These are phyloP conservation scores for Poecilia wingei DNA, from an alignment of 2,797 vertebrate species.

Conservation along the genomic window DNA sequence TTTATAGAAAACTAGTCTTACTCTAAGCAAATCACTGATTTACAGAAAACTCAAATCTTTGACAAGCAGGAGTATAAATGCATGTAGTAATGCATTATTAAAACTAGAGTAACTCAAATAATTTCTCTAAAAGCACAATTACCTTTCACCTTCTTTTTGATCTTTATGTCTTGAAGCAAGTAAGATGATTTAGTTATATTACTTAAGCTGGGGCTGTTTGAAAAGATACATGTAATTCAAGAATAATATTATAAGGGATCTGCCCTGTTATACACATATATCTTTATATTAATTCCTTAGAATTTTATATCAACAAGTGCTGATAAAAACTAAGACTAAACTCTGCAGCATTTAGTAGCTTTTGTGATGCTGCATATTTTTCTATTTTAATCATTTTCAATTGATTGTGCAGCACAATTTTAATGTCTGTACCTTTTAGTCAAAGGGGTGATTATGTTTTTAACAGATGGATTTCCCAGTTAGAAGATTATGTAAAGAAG, in stretches of 20 bases:
- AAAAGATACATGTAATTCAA: slow-evolving; percentile 7
- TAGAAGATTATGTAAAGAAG: slow-evolving; percentile 41
- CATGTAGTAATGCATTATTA: slow-evolving; percentile 48
- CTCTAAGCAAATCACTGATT: slow-evolving; percentile 18
- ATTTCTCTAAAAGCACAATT: slow-evolving; percentile 13
- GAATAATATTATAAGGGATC: slow-evolving; percentile 18
- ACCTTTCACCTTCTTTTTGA: slow-evolving; percentile 24
- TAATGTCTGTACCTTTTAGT: slow-evolving; percentile 44
- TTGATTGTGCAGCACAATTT: slow-evolving; percentile 32
- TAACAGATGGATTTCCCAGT: slow-evolving; percentile 38
- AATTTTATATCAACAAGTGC: neutral
- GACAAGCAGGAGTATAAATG: slow-evolving; percentile 28
- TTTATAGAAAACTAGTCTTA: neutral
- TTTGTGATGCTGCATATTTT: slow-evolving; percentile 31
- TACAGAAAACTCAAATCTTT: slow-evolving; percentile 21
- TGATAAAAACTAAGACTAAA: slow-evolving; percentile 14
- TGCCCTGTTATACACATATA: slow-evolving; percentile 2
- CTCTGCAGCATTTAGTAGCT: slow-evolving; percentile 29
- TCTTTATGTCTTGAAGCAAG: slow-evolving; percentile 22
- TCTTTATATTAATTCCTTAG: slow-evolving; percentile 24
- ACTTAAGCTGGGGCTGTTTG: slow-evolving; percentile 16
- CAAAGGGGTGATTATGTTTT: slow-evolving; percentile 38
- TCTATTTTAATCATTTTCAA: slow-evolving; percentile 49
- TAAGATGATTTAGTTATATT: neutral
- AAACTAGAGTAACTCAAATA: slow-evolving; percentile 33